phyloP scores from a whole-genome alignment of 2,113 vertebrate genomes.

The Marmota monax region DNA sequence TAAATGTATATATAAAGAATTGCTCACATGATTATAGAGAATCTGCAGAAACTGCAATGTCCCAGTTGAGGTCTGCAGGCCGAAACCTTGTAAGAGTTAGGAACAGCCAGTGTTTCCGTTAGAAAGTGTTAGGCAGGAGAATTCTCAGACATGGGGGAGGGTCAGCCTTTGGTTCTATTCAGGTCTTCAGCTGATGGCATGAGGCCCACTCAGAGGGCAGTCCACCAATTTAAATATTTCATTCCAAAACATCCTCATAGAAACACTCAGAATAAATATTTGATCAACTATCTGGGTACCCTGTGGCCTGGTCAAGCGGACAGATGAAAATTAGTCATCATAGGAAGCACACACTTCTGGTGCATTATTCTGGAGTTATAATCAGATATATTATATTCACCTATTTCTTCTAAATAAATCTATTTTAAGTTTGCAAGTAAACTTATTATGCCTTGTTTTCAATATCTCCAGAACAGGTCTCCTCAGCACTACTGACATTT shows the following conservation, averaged over 20 bases:
- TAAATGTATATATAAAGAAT: neutral
- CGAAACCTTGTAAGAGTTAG: neutral
- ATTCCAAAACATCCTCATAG: neutral
- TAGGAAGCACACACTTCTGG: neutral
- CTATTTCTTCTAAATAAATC: conserved; percentile 45
- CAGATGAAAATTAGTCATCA: neutral
- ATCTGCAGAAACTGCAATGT: neutral
- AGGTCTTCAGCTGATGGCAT: neutral
- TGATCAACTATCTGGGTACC: neutral
- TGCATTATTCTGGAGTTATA: neutral
- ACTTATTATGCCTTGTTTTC: neutral
- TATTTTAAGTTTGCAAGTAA: neutral
- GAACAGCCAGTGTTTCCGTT: neutral
- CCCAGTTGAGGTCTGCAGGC: neutral
- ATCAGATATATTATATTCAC: neutral
- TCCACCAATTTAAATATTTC: neutral
- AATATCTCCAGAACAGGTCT: neutral
- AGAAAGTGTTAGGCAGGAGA: conserved; percentile 34
- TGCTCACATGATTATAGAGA: conserved; percentile 52
- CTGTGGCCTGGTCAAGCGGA: neutral
- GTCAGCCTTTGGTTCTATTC: neutral
- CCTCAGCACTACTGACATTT: neutral
- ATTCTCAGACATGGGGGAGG: conserved; percentile 50
- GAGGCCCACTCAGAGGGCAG: neutral
- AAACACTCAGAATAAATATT: neutral